Base-by-base conservation (phyloP, 1,140 invertebrate species). In the Temnothorax nylanderi region DNA sequence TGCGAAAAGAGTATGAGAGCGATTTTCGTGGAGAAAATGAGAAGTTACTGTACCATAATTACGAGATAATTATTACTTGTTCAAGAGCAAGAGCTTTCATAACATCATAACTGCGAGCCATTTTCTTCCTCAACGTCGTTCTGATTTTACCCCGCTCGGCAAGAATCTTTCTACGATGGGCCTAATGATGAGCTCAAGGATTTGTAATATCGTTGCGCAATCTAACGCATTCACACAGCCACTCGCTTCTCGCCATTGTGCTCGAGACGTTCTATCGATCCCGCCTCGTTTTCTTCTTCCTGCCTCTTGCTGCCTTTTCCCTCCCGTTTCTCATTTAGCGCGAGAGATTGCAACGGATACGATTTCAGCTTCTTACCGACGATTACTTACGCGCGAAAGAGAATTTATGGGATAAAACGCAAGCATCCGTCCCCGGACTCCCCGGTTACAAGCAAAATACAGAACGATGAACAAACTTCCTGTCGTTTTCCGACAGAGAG, bases 191-290 rank as follows among this genome's bases (percentile, higher is more conserved):
- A 86, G 87, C 85, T 76, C 72, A 86, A 82, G 71, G 49, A 80
- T 85, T 88, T 77, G 86, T 88, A 91, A 91, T 91, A 91, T 89
- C 87, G 86, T 87, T 90, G 90, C 88, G 87, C 91, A 88, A 90
- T 92, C 88, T 88, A 90, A 93, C 90, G 88, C 89, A 91, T 85
- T 87, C 65, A 84, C 64, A 49, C 64, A 49, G 64, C 44, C 67
- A 67, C 88, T 90, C 54, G 89, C 87, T 88, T 86, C 60, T 88
- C 86, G 88, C 88, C 72, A 93, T 93, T 93, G 91, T 93, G 77
- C 78, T 85, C 75, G 47, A 82, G 88, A 93, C 87, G 88, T 92
- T 75, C 86, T 91, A 90, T 93, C 92, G 90, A 91, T 92, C 89
- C 85, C 74, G 26, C 62, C 84, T 91, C 82, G 69, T 82, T 67